These are phyloP conservation scores for Lasioglossum oenotherae DNA, from an alignment of 2,888 invertebrate species.

Conservation along the genomic window DNA sequence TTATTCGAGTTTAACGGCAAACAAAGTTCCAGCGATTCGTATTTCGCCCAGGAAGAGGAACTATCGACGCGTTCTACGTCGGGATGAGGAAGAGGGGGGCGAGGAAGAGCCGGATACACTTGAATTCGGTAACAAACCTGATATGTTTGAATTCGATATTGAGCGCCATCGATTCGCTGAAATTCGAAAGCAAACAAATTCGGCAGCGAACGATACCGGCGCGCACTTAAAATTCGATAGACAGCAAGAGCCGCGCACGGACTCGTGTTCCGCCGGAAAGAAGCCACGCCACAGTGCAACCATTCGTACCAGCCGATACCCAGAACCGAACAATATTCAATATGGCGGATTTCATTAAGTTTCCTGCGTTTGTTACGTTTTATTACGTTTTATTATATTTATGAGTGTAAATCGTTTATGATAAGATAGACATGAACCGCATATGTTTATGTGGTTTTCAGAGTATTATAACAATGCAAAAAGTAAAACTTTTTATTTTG, in stretches of 20 bases:
- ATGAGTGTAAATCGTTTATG: too few relatives aligned
- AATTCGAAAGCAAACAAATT: constrained; percentile 55
- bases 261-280: background rate
- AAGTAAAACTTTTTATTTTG: too few relatives aligned
- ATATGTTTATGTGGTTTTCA: too few relatives aligned
- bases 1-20: constrained; percentile 50
- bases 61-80: constrained; percentile 1
- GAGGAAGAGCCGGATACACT: constrained; percentile 40
- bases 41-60: constrained; percentile 27
- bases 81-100: background rate
- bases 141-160: constrained; percentile 56
- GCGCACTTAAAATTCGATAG: constrained; percentile 30
- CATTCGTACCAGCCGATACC: background rate
- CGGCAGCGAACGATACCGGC: constrained; percentile 5
- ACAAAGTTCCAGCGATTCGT: constrained; percentile 38
- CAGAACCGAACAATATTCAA: background rate
- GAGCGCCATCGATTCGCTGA: constrained; percentile 39
- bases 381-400: too few relatives aligned
- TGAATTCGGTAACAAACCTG: constrained; percentile 50
- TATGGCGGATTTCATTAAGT: background rate
- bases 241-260: background rate
- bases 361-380: background rate
- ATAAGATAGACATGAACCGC: too few relatives aligned
- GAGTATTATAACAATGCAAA: too few relatives aligned
- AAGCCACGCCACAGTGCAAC: background rate